Evolutionary conservation across 2,888 invertebrate species (phyloP).

Genomic region (Molorchus minor): DNA sequence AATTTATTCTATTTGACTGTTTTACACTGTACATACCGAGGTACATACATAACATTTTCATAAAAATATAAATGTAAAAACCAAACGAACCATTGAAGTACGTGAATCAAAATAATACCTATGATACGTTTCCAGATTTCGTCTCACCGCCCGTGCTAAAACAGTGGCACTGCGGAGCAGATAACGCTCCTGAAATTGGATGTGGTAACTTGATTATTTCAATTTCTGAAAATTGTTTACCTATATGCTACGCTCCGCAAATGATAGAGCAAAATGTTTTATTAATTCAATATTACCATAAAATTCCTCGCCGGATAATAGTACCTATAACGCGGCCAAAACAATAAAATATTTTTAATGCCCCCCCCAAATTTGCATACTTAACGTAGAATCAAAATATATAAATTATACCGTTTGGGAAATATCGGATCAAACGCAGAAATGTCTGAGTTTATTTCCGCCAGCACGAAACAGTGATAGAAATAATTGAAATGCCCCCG

Average conservation of each 20-base stretch:
- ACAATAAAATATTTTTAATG: slow-evolving; percentile 22
- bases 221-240: slow-evolving; percentile 35
- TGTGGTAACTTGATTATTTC: slow-evolving; percentile 33
- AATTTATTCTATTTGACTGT: too few species aligned
- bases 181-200: slow-evolving; percentile 16
- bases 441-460: slow-evolving; percentile 12
- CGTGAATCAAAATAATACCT: too few species aligned
- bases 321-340: slow-evolving; percentile 1
- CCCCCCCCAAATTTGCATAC: slow-evolving; percentile 2
- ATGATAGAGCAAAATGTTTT: slow-evolving; percentile 18
- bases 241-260: slow-evolving; percentile 24
- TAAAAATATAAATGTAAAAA: too few species aligned
- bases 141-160: slow-evolving; percentile 10
- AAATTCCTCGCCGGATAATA: slow-evolving; percentile 16
- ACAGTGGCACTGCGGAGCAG: slow-evolving; percentile 6
- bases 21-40: too few species aligned
- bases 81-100: too few species aligned
- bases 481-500: slow-evolving; percentile 22
- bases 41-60: too few species aligned
- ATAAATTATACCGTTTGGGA: slow-evolving; percentile 12
- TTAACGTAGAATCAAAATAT: not conserved
- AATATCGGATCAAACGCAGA: slow-evolving; percentile 8
- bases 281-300: slow-evolving; percentile 28
- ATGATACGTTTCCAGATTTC: too few species aligned
- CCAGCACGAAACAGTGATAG: slow-evolving; percentile 22